Percentiles rank a stretch among this genome's conserved stretches.
Conservation (phyloP, 1,140 invertebrate genomes). For the Plutomurus gul region DNA sequence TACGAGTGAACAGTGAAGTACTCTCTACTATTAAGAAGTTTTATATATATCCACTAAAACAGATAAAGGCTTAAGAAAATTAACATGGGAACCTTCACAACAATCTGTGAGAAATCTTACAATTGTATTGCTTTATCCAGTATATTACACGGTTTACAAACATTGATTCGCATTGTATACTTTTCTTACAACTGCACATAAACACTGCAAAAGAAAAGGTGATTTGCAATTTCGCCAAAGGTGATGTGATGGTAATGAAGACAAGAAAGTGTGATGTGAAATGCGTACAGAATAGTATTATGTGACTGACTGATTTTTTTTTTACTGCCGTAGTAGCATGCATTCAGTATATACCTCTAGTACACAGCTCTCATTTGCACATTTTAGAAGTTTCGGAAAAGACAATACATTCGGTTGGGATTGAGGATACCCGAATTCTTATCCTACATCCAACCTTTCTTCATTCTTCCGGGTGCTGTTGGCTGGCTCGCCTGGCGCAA, state of each 20-base stretch:
- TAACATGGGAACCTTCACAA: neutral
- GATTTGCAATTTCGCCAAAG: neutral
- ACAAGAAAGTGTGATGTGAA: no score
- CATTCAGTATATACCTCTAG: no score
- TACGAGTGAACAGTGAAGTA: neutral
- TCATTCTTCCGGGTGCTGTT: conserved; percentile 18
- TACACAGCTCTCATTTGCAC: no score
- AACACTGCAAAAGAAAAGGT: neutral
- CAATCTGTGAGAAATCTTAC: neutral
- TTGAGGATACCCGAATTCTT: neutral
- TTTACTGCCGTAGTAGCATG: no score
- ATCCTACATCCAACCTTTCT: neutral
- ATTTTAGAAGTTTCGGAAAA: neutral
- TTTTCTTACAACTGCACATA: neutral
- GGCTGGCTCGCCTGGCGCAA: conserved; percentile 5
- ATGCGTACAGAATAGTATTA: no score
- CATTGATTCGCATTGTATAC: neutral
- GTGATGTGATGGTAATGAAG: neutral
- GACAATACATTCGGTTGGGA: neutral
- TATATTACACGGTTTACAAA: neutral
- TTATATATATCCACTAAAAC: no score
- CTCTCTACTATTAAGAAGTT: neutral
- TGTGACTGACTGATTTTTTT: no score
- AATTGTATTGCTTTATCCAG: neutral
- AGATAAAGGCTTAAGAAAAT: neutral